Evolutionary conservation across 2,113 vertebrate species (phyloP), one percentile per base, ranked within the genome.

Genomic region (Asarcornis scutulata): DNA sequence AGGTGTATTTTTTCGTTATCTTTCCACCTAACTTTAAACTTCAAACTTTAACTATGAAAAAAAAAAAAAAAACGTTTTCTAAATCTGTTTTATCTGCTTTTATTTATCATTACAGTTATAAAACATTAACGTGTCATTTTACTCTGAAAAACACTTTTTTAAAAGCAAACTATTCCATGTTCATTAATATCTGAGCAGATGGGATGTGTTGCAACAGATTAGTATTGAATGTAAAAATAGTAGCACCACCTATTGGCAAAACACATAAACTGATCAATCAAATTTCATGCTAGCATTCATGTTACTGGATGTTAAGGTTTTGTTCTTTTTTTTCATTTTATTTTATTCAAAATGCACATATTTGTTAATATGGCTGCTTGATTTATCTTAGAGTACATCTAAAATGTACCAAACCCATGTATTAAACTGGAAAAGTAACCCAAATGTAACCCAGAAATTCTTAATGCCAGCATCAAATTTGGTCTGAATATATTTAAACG

Each of bases 181-280:
- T 75, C 9, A 0, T 7, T 40, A 55, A 73, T 69, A 58, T 20
- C 6, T 3, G 80, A 92, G 64, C 76, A 93, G 55, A 34, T 7
- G 3, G 34, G 5, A 29, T 13, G 40, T 46, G 62, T 22, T 89
- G 42, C 58, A 34, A 53, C 6, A 62, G 66, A 55, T 11, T 53
- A n/a, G 71, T 3, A 62, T 8, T 50, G 76, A 96, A 96, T 50
- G n/a, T 11, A 95, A 96, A 95, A 97, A 94, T 91, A 91, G 83
- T 14, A 92, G 95, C 95, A 94, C 95, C 96, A 97, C 91, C 95
- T 96, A 92, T 95, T 92, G 95, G 74, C 77, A 94, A 93, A 95
- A 73, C 4, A 17, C 31, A 76, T 40, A 93, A 94, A 96, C 16
- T 96, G 66, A 96, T 38, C 42, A 68, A 58, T 72, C 77, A 58